These are phyloP conservation scores for Macrosoma leucophasiata DNA, from an alignment of 2,888 invertebrate genomes.

Conservation along the genomic window DNA sequence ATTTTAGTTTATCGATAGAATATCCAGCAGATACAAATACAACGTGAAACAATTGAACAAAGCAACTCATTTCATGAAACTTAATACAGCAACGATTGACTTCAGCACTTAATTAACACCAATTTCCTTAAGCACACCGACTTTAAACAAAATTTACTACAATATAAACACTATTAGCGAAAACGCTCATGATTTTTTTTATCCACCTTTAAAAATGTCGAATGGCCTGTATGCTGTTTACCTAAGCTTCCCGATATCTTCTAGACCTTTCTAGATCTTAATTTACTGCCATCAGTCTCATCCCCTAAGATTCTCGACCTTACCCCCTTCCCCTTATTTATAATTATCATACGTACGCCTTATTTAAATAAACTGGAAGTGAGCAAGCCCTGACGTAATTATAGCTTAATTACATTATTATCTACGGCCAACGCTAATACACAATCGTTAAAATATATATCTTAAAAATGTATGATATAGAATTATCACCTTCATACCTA, in stretches of 20 bases:
- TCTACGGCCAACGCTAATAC: constrained; percentile 38
- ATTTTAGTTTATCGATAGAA: constrained; percentile 67
- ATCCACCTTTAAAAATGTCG: constrained; percentile 17
- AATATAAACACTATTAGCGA: constrained; percentile 19
- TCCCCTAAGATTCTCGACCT: constrained; percentile 24
- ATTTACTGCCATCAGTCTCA: constrained; percentile 33
- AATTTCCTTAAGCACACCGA: constrained; percentile 62
- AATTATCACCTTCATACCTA: too few relatives aligned
- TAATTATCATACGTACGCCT: constrained; percentile 17
- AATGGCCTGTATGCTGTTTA: too few relatives aligned
- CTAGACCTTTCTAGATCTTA: constrained; percentile 23
- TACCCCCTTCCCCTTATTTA: constrained; percentile 16
- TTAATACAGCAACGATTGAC: constrained; percentile 66
- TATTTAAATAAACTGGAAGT: constrained; percentile 41
- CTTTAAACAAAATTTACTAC: constrained; percentile 46
- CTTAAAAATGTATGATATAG: too few relatives aligned
- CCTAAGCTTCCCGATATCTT: constrained; percentile 21
- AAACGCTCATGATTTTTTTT: constrained; percentile 16
- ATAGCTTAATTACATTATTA: constrained; percentile 24
- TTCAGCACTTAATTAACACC: constrained; percentile 49
- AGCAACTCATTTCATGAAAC: constrained; percentile 67
- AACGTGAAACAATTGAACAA: constrained; percentile 70
- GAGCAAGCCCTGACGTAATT: constrained; percentile 51
- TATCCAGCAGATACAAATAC: constrained; percentile 74
- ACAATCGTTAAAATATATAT: constrained; percentile 9